Conservation (phyloP, 2,113 vertebrate species). For the Malurus cyaneus region DNA sequence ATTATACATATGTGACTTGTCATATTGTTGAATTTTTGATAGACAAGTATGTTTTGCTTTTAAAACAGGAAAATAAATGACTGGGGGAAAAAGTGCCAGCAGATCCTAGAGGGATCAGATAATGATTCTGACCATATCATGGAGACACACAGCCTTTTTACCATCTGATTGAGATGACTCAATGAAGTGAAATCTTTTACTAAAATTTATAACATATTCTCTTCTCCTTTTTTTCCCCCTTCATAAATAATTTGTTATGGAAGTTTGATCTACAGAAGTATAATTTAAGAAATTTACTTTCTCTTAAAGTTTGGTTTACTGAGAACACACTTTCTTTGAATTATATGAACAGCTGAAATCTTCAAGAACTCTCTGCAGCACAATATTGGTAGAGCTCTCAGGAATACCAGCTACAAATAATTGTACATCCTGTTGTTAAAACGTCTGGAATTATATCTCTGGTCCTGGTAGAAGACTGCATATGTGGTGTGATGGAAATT, state of each 20-base stretch:
- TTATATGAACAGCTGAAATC: not conserved
- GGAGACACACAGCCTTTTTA: not conserved
- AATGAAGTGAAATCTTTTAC: not conserved
- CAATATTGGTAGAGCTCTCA: not conserved
- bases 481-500: not conserved
- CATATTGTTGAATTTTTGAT: not conserved
- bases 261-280: not conserved
- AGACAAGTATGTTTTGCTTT: not conserved
- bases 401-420: not conserved
- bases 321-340: not conserved
- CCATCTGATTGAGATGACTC: not conserved
- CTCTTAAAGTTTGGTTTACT: not conserved
- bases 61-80: not conserved
- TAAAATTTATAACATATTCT: not conserved
- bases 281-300: not conserved
- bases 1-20: not conserved
- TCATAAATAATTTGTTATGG: not conserved
- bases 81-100: rapidly evolving
- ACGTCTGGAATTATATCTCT: not conserved
- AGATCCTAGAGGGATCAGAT: not conserved
- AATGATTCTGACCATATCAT: not conserved
- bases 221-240: not conserved
- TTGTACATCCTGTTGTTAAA: not conserved
- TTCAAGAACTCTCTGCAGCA: not conserved
- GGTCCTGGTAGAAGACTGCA: not conserved